These are phyloP conservation scores for Ethmia dodecea DNA, from an alignment of 2,888 invertebrate genomes.

Conservation along the genomic window DNA sequence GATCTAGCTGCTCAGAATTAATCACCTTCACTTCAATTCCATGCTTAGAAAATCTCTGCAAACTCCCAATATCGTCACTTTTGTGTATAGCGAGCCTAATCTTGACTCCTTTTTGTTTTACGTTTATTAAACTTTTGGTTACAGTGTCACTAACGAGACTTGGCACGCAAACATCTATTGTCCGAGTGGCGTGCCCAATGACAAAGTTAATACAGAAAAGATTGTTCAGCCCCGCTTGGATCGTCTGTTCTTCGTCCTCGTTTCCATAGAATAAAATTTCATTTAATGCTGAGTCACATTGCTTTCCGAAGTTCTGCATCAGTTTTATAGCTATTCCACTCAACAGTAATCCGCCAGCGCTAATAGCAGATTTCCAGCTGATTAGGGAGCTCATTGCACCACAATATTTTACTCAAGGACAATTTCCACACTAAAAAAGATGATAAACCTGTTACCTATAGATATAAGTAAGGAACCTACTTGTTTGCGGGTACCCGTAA, in stretches of 20 bases:
- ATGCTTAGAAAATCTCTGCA: too few relatives aligned
- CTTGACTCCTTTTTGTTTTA: too few relatives aligned
- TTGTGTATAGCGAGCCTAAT: too few relatives aligned
- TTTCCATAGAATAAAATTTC: slow-evolving; percentile 51
- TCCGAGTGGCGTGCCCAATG: slow-evolving; percentile 37
- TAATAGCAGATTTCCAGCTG: slow-evolving; percentile 23
- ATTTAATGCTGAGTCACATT: slow-evolving; percentile 30
- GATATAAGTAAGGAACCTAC: too few relatives aligned
- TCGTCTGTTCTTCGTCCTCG: slow-evolving; percentile 29
- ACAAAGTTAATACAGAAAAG: slow-evolving; percentile 46
- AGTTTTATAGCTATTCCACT: slow-evolving; percentile 20
- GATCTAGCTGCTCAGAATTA: slow-evolving; percentile 37
- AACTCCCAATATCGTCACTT: too few relatives aligned
- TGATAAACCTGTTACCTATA: too few relatives aligned
- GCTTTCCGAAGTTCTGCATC: slow-evolving; percentile 15
- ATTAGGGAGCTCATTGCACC: slow-evolving; percentile 8
- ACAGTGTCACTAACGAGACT: too few relatives aligned
- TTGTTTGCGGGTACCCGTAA: too few relatives aligned
- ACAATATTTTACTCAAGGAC: too few relatives aligned
- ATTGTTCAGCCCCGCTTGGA: slow-evolving; percentile 42
- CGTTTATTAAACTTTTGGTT: too few relatives aligned
- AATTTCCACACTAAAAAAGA: too few relatives aligned
- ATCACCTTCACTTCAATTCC: too few relatives aligned
- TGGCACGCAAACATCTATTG: slow-evolving; percentile 50
- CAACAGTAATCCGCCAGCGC: background rate